phyloP scores from a whole-genome alignment of 2,888 invertebrate species.

The Ophraella communa region DNA sequence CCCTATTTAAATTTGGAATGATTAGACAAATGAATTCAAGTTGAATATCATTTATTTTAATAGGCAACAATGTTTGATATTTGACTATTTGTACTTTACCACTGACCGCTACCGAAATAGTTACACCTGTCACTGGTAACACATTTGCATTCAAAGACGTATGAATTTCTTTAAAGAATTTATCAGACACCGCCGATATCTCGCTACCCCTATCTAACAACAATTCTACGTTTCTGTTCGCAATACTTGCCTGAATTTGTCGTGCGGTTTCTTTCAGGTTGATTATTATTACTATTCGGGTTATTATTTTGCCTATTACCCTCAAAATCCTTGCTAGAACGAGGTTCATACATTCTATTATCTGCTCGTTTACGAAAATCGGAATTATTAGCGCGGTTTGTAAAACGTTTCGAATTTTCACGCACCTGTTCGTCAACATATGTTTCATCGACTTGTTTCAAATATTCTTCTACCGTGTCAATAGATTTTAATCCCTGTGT shows the following conservation, averaged over 20 bases:
- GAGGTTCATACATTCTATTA: neutral
- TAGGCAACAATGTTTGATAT: conserved; percentile 8
- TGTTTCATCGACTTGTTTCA: conserved; percentile 24
- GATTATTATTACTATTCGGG: neutral
- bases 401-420: too few species aligned
- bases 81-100: conserved; percentile 12
- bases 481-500: conserved; percentile 20
- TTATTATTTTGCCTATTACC: neutral
- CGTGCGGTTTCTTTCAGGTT: neutral
- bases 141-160: neutral
- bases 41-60: neutral
- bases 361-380: neutral
- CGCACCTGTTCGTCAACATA: conserved; percentile 3
- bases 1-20: conserved; percentile 6
- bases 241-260: neutral
- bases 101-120: conserved; percentile 12
- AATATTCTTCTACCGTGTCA: conserved; percentile 30
- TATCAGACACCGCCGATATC: conserved; percentile 12
- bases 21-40: conserved; percentile 7
- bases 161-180: neutral
- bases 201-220: conserved; percentile 23
- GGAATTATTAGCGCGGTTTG: neutral
- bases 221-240: neutral
- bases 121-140: conserved; percentile 10
- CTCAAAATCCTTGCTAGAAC: neutral